Evolutionary conservation across 1,140 invertebrate genomes (phyloP), one percentile per base, ranked within the genome.

Genomic region (Nasonia longicornis): DNA sequence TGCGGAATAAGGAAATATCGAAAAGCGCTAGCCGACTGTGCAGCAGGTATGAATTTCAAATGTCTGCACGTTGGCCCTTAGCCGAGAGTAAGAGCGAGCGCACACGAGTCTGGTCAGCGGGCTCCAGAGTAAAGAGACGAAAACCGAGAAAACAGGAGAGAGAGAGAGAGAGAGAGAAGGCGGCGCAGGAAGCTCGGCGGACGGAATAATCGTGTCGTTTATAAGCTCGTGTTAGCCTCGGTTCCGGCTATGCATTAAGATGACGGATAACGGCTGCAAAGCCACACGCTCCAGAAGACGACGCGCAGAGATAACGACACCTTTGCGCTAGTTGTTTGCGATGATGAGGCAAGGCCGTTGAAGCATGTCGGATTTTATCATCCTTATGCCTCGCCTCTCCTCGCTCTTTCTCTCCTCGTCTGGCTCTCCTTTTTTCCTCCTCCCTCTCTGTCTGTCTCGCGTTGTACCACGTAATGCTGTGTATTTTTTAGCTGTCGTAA

Each of bases 121-220:
- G n/a, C 26, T 14, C 14, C 22, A 26, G 52, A 20, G 16, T 58
- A 58, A 58, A 58, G 52, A 48, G 52, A 58, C 20, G 16, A 58
- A 58, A 58, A 58, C 6, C 52, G 52, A 58, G 52, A 58, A 58
- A 58, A 3, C 52, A 58, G 52, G 31, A 70, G 69, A 38, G 11
- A 70, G 12, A 38, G 38, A 11, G n/a, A 42, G 70, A 72, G 22
- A 45, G 11, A 45, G 38, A 7, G n/a, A n/a, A 72, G 10, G 8
- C 70, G 38, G 70, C 31, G 4, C 42, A 26, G 74, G 70, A 81
- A 79, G n/a, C 77, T 76, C 76, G 66, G 48, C 78, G 73, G 81
- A 58, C 58, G 84, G 88, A 88, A 89, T 89, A 89, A 89, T 89
- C 87, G 86, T 84, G 87, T 86, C 89, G 86, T 89, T 89, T 89